Base-by-base conservation (phyloP, 2,888 invertebrate species). In the Phrixothrix hirtus region DNA sequence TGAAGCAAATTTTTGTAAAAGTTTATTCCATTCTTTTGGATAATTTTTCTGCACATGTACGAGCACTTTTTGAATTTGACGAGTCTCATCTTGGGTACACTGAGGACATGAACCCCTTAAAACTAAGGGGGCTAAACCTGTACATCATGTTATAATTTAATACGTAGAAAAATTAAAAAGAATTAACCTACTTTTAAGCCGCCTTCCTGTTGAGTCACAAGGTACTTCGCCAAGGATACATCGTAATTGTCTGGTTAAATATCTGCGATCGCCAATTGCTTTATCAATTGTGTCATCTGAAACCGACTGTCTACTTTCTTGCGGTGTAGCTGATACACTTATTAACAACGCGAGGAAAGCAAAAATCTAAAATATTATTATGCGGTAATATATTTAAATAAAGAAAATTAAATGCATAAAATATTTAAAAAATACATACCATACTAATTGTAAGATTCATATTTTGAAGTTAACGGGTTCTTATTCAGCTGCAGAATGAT, bases 21-120 rank as follows among this genome's bases (percentile, higher is more conserved):
- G 81, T 75, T 85, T 87, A 43, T 83, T 80, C 88, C 88, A 89
- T 72, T 89, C 88, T 65, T 85, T 85, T 3, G 89, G 89, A 69
- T 82, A 88, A 73, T 86, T 83, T 62, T 85, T 78, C 69, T 89
- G 88, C 44, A 89, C 85, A 74, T 87, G 86, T 11, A 85, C 81
- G 7, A 89, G 78, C 17, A 89, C 88, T 70, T 84, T 83, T 70
- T 87, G 85, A 63, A 89, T 87, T 76, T 89, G 88, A 60, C 81
- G 80, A 39, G 82, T 83, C 71, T 88, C 88, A 65, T 83, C 81
- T 1, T 84, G 82, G 1, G 80, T 77, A 68, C 88, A 88, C 62
- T 87, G 86, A 1, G 86, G 86, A 66, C 89, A 89, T 12, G 86
- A 80, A 13, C 87, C 88, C 53, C 87, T 81, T 7, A 89, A 77